phyloP scores from a whole-genome alignment of 2,797 vertebrate genomes.

The Chaetophractus vellerosus region DNA sequence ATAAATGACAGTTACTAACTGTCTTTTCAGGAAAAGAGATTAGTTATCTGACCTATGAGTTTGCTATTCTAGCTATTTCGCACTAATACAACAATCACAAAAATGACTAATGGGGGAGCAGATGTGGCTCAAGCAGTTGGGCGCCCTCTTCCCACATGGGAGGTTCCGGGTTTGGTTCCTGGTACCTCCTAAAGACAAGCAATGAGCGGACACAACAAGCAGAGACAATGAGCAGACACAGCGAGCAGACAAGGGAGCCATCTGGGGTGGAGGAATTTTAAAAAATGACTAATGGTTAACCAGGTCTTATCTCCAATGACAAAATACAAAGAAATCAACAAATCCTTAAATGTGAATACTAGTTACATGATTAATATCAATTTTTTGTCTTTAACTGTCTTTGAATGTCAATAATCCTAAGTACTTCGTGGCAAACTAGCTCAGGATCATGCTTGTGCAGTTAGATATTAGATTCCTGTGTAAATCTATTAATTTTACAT shows the following conservation, averaged over 20 bases:
- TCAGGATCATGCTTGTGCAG: not conserved
- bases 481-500: not conserved
- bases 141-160: no score
- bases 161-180: no score
- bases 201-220: no score
- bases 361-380: slow-evolving; percentile 10
- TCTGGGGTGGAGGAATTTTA: no score
- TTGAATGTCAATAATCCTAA: not conserved
- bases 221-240: no score
- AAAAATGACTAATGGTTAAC: slow-evolving; percentile 30
- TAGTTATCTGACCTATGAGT: slow-evolving; percentile 14
- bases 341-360: not conserved
- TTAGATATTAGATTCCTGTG: not conserved
- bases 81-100: slow-evolving; percentile 22
- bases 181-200: no score
- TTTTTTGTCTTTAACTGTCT: not conserved
- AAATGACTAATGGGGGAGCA: not conserved
- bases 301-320: slow-evolving; percentile 5
- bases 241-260: no score
- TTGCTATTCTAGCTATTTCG: slow-evolving; percentile 19
- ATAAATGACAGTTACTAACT: not conserved
- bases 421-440: not conserved
- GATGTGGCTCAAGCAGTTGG: no score
- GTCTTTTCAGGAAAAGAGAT: slow-evolving; percentile 34
- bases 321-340: slow-evolving; percentile 27